Evolutionary conservation across 2,888 invertebrate species (phyloP).

Genomic region (Stenoptilia bipunctidactyla): DNA sequence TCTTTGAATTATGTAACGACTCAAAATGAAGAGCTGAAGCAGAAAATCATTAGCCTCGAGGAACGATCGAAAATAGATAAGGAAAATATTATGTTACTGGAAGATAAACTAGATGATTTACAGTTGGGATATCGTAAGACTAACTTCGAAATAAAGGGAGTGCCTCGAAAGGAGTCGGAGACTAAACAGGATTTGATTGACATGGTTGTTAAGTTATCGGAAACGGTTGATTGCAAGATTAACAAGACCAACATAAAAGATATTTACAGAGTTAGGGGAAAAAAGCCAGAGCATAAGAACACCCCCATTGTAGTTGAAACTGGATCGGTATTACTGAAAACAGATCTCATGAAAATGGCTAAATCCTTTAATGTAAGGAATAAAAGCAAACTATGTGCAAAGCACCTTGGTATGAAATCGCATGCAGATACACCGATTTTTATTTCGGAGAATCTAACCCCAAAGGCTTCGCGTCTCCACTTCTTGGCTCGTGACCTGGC

Average conservation of each 20-base stretch:
- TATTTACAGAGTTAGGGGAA: neutral
- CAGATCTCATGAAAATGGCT: no score
- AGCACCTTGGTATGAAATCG: no score
- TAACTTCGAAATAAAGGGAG: conserved; percentile 8
- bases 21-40: conserved; percentile 6
- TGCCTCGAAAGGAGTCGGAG: conserved; percentile 2
- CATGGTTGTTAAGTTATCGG: conserved; percentile 3
- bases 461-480: no score
- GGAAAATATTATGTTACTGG: conserved; percentile 4
- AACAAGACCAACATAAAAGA: neutral
- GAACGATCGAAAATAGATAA: conserved; percentile 3
- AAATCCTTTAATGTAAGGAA: no score
- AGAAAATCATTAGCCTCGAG: conserved; percentile 2
- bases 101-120: conserved; percentile 6
- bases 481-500: no score
- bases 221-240: neutral
- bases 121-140: conserved; percentile 4
- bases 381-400: no score
- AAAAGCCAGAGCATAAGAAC: no score
- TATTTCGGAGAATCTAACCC: no score
- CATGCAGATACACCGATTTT: no score
- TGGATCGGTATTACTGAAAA: no score
- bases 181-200: conserved; percentile 4
- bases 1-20: conserved; percentile 1
- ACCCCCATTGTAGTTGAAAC: no score